A percentile compares a stretch with the other conserved stretches of the same genome.
These are phyloP conservation scores for Cheilosia scutellata DNA, from an alignment of 2,888 invertebrate genomes.

Conservation along the genomic window DNA sequence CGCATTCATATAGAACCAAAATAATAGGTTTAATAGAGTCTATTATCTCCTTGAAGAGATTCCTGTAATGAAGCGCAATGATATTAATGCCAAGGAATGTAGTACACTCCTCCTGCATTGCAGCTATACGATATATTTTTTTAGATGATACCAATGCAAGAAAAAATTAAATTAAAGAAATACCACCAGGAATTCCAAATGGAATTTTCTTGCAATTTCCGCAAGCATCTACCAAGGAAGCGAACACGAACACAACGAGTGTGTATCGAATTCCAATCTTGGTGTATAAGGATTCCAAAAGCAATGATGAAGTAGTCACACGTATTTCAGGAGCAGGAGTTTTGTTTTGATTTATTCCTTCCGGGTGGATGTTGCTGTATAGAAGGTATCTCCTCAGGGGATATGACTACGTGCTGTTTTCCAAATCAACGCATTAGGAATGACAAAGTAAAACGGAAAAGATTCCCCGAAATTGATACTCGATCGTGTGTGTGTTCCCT, in stretches of 20 bases:
- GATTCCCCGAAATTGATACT: constrained; percentile 3
- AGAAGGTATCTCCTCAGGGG: neutral
- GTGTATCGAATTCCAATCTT: constrained; percentile 27
- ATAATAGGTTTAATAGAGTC: no score
- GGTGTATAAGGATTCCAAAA: constrained; percentile 16
- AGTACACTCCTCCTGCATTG: neutral
- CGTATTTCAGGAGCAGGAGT: constrained; percentile 38
- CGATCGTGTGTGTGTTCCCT: neutral
- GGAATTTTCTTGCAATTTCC: constrained; percentile 32
- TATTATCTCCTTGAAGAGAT: no score
- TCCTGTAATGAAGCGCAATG: neutral
- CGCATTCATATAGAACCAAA: no score
- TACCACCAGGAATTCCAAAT: constrained; percentile 23
- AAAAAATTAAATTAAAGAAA: constrained; percentile 33
- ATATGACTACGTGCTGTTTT: constrained; percentile 19
- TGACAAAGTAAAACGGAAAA: constrained; percentile 10
- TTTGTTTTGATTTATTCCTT: constrained; percentile 50
- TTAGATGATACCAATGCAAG: constrained; percentile 1
- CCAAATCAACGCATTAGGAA: constrained; percentile 2
- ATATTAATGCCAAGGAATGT: constrained; percentile 5
- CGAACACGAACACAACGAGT: neutral
- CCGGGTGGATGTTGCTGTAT: constrained; percentile 2
- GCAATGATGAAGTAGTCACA: constrained; percentile 46
- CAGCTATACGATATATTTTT: neutral
- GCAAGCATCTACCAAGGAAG: neutral